Evolutionary conservation across 2,888 invertebrate species (phyloP).

Genomic region (Melitaea athalia): DNA sequence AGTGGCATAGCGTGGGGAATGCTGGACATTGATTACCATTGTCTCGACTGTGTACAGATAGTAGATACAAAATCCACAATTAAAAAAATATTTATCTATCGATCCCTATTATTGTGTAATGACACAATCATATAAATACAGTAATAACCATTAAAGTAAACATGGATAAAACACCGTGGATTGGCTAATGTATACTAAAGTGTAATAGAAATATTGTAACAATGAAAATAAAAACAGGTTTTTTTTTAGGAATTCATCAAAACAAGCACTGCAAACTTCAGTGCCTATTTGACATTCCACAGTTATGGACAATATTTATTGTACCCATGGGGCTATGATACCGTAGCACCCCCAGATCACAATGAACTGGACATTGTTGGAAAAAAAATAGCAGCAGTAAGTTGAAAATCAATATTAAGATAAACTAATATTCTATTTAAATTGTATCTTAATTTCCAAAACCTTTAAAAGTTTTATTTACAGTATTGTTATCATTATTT

Average conservation of each 20-base stretch:
- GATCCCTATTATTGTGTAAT: too few species aligned
- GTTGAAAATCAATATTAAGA: slow-evolving; percentile 11
- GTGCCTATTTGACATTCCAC: slow-evolving; percentile 90
- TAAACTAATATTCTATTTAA: not conserved
- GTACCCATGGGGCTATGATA: slow-evolving; percentile 93
- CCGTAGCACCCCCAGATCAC: slow-evolving; percentile 86
- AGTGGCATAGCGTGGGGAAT: too few species aligned
- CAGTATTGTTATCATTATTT: slow-evolving; percentile 32
- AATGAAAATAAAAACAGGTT: not conserved
- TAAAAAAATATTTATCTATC: too few species aligned
- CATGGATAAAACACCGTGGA: too few species aligned
- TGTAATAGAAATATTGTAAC: not conserved
- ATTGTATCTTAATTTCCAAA: not conserved
- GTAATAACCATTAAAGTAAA: too few species aligned
- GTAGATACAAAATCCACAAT: too few species aligned
- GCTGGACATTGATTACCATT: too few species aligned
- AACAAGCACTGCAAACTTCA: slow-evolving; percentile 79
- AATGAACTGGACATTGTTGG: slow-evolving; percentile 87
- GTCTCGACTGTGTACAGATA: too few species aligned
- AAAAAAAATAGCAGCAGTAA: slow-evolving; percentile 85
- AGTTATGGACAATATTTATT: slow-evolving; percentile 93
- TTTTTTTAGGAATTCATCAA: slow-evolving; percentile 76
- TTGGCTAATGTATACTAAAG: too few species aligned
- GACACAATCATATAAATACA: too few species aligned
- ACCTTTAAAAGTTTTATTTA: not conserved